Evolutionary conservation across 2,888 invertebrate genomes (phyloP).

Genomic region (Cantharis rufa): DNA sequence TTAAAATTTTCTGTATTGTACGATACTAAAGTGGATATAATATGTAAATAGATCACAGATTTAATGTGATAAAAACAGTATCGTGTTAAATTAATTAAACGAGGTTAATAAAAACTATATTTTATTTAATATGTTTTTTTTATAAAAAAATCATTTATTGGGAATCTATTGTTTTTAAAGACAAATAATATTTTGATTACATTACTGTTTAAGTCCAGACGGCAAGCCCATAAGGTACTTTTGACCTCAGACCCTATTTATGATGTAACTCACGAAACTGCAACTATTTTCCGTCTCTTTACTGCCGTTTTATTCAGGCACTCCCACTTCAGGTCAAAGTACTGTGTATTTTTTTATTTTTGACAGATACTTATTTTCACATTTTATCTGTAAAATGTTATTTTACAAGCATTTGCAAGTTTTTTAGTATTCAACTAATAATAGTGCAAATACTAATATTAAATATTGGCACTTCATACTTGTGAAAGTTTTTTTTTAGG

Average conservation of each 20-base stretch:
- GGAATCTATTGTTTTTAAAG: too few relatives aligned
- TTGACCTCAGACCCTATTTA: conserved; percentile 35
- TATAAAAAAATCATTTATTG: too few relatives aligned
- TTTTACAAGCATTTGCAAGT: not conserved
- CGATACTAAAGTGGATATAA: not conserved
- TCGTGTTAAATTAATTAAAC: not conserved
- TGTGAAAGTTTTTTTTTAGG: not conserved
- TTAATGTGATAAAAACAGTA: not conserved
- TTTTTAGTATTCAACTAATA: not conserved
- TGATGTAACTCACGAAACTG: conserved; percentile 34
- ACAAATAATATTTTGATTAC: not conserved
- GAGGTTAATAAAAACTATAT: not conserved
- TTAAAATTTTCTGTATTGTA: not conserved
- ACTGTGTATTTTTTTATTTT: conserved; percentile 3
- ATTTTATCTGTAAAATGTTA: not conserved
- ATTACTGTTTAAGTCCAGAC: conserved; percentile 19
- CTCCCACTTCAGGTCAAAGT: conserved; percentile 19
- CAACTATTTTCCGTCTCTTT: conserved; percentile 13
- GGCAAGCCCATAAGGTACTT: conserved; percentile 28
- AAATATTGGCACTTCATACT: not conserved
- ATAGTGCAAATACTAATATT: not conserved
- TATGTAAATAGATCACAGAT: not conserved
- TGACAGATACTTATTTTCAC: not conserved
- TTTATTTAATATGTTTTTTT: too few relatives aligned
- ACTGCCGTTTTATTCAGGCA: conserved; percentile 18